These are phyloP conservation scores for Ditula angustiorana DNA, from an alignment of 2,888 invertebrate species.

Conservation along the genomic window DNA sequence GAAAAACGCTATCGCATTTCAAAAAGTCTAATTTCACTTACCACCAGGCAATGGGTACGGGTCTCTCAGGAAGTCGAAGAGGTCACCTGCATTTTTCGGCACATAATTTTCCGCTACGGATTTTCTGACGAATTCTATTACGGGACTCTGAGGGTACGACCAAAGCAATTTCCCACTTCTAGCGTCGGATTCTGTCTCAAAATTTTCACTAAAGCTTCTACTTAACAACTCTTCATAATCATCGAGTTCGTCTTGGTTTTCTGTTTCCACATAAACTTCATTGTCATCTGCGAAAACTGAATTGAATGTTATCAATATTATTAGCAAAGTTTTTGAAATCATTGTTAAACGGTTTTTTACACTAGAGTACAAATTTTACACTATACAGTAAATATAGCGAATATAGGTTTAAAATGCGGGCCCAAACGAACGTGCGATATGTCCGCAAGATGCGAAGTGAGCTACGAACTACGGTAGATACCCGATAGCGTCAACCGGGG, in stretches of 20 bases:
- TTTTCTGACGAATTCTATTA: slow-evolving; percentile 59
- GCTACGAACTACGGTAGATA: neutral
- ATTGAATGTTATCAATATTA: neutral
- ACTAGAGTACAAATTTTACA: no score
- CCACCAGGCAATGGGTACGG: slow-evolving; percentile 67
- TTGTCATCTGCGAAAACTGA: slow-evolving; percentile 6
- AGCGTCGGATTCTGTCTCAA: slow-evolving; percentile 27
- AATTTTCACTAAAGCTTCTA: slow-evolving; percentile 41
- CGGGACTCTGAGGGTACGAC: slow-evolving; percentile 54
- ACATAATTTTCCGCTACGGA: slow-evolving; percentile 52
- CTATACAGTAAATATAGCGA: neutral
- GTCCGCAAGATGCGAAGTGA: neutral
- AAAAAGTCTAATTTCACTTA: slow-evolving; percentile 50
- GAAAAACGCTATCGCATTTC: no score
- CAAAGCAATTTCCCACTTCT: slow-evolving; percentile 50
- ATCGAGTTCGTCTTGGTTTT: slow-evolving; percentile 4
- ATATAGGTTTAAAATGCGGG: neutral
- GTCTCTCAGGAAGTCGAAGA: slow-evolving; percentile 69
- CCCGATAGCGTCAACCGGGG: neutral
- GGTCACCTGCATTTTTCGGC: slow-evolving; percentile 51
- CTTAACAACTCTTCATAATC: slow-evolving; percentile 24
- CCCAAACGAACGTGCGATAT: neutral
- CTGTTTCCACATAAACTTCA: neutral
- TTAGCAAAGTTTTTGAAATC: neutral
- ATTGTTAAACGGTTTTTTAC: slow-evolving; percentile 3